Evolutionary conservation across 2,888 invertebrate genomes (phyloP), one percentile per base, ranked within the genome.

Genomic region (Philereme vetulata): DNA sequence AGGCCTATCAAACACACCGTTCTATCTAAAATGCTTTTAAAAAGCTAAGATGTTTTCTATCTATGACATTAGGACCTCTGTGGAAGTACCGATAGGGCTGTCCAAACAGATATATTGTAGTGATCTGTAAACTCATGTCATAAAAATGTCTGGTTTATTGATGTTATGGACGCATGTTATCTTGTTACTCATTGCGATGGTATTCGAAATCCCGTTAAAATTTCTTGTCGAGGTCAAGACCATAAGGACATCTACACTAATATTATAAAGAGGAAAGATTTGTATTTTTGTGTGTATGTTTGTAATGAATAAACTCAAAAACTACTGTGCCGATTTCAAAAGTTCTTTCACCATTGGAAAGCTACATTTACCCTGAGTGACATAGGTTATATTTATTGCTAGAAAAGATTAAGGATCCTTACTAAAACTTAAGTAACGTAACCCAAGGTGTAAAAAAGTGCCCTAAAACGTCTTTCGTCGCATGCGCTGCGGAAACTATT

Each of bases 1-100:
- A 77, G 77, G 75, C 81, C 77, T 80, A 82, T 83, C 80, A 66
- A 72, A 81, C 80, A 82, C 74, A 75, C 78, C 72, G 74, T 81
- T 81, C 85, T 86, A 88, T 88, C 86, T 86, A 81, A 86, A 88
- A 88, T 81, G 84, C 80, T 84, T 86, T 86, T 84, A 86, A 86
- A 88, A 80, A 77, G 82, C 83, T 85, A 77, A 84, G 80, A 84
- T 75, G 75, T 74, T 73, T 75, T 68, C 74, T 46, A 54, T 60
- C 54, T 56, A 42, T 48, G 38, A 56, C 56, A 43, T 59, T 59
- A 53, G 43, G 45, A 44, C 10, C 55, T 55, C 33, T 57, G 56
- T 65, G 52, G 68, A 68, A 73, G 71, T 69, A 60, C 64, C 35
- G 60, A 68, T 72, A 77, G 74, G 74, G 74, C 76, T 81, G 76